These are phyloP conservation scores for Euphonia xanthogaster DNA, from an alignment of 2,797 vertebrate species.

Conservation along the genomic window DNA sequence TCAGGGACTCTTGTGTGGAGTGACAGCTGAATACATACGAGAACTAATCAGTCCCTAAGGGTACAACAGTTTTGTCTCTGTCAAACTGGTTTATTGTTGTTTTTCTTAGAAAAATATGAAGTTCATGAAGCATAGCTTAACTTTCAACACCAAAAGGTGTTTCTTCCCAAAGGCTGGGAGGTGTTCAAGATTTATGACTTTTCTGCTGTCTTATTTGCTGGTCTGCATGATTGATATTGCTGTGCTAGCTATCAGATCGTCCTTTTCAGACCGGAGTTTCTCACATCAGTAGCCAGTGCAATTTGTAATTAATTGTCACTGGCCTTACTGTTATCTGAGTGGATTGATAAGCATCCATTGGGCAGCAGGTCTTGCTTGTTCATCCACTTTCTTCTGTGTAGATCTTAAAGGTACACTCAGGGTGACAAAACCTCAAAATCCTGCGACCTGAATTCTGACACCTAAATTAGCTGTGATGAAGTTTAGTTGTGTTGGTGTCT, in stretches of 20 bases:
- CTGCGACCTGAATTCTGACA: background rate
- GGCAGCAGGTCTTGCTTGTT: background rate
- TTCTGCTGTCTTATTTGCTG: conserved; percentile 2
- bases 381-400: background rate
- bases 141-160: background rate
- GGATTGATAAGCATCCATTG: background rate
- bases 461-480: background rate
- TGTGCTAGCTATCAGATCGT: background rate
- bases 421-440: background rate
- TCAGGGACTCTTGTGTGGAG: background rate
- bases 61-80: conserved; percentile 12
- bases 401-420: background rate
- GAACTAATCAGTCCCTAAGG: background rate
- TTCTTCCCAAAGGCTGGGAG: background rate
- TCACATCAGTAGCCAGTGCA: background rate
- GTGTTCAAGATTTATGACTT: conserved; percentile 28
- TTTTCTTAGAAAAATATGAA: conserved; percentile 11
- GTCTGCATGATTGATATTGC: conserved; percentile 10
- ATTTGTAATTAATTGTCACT: conserved; percentile 11
- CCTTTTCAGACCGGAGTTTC: background rate
- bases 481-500: background rate
- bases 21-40: background rate
- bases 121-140: conserved; percentile 6
- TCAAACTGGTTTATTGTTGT: conserved; percentile 15
- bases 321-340: background rate